These are phyloP conservation scores for Maniola hyperantus DNA, from an alignment of 2,888 invertebrate genomes.

Conservation along the genomic window DNA sequence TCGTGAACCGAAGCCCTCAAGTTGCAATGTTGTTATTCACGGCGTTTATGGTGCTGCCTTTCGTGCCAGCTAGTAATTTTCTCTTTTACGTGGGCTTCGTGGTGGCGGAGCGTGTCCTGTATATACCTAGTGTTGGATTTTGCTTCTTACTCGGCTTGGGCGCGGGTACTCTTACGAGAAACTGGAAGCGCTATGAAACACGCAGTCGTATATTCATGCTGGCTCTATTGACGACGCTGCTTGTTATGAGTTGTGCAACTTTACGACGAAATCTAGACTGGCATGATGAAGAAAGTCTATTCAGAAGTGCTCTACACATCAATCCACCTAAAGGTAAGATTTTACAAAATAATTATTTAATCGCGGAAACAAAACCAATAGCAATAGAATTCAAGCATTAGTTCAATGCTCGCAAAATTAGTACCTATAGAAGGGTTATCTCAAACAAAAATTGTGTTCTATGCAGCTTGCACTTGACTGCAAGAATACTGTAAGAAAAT, in stretches of 20 bases:
- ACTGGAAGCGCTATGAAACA: constrained; percentile 71
- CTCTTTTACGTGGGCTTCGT: constrained; percentile 99
- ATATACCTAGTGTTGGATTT: constrained; percentile 97
- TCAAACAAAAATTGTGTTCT: background rate
- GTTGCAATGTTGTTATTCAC: constrained; percentile 83
- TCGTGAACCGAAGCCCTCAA: constrained; percentile 67
- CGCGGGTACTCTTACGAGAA: constrained; percentile 73
- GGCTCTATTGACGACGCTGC: constrained; percentile 82
- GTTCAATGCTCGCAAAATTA: no score
- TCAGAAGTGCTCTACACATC: constrained; percentile 93
- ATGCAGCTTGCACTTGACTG: no score
- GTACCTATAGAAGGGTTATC: no score
- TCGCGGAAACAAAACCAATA: background rate
- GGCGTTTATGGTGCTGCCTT: constrained; percentile 93
- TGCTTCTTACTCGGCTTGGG: constrained; percentile 94
- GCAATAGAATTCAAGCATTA: no score
- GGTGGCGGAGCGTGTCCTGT: constrained; percentile 97
- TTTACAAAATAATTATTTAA: background rate
- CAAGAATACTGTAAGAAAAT: no score
- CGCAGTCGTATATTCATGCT: constrained; percentile 70
- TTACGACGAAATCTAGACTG: constrained; percentile 94
- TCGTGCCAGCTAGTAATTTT: constrained; percentile 97
- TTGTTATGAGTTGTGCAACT: constrained; percentile 89
- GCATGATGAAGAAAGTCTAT: constrained; percentile 96
- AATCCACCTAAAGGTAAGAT: constrained; percentile 98